Percentiles rank a stretch among this genome's conserved stretches.
Conservation (phyloP, 2,888 invertebrate species). For the Celastrina argiolus region DNA sequence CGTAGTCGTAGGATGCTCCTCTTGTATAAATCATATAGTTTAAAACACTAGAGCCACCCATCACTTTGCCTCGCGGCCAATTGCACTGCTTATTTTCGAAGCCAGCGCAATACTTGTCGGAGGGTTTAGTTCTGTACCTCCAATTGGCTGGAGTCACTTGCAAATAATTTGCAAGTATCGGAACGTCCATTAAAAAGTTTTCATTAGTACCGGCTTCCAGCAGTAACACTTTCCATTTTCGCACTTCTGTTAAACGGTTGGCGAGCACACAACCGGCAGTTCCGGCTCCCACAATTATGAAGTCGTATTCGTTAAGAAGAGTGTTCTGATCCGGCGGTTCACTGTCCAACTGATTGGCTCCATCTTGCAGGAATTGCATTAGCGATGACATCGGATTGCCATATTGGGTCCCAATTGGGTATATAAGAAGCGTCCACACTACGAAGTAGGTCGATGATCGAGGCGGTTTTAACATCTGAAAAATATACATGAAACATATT, state of each 20-base stretch:
- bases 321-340: conserved; percentile 76
- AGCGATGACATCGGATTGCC: conserved; percentile 68
- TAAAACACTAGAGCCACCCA: conserved; percentile 88
- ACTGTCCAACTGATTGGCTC: conserved; percentile 63
- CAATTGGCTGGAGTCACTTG: conserved; percentile 86
- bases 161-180: conserved; percentile 83
- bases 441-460: conserved; percentile 43
- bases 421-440: conserved; percentile 43
- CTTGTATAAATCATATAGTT: conserved; percentile 90
- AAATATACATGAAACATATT: conserved; percentile 32
- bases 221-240: conserved; percentile 82
- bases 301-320: conserved; percentile 82
- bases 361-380: conserved; percentile 74
- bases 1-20: conserved; percentile 84
- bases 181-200: conserved; percentile 85
- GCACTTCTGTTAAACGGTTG: conserved; percentile 83
- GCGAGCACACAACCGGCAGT: conserved; percentile 88
- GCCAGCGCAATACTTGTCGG: conserved; percentile 83
- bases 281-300: conserved; percentile 87
- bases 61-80: conserved; percentile 88
- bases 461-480: conserved; percentile 60
- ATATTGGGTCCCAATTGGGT: conserved; percentile 48
- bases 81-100: conserved; percentile 86
- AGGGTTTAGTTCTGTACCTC: conserved; percentile 89
- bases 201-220: conserved; percentile 86